phyloP scores from a whole-genome alignment of 2,888 invertebrate species.

The Andrena bicolor region DNA sequence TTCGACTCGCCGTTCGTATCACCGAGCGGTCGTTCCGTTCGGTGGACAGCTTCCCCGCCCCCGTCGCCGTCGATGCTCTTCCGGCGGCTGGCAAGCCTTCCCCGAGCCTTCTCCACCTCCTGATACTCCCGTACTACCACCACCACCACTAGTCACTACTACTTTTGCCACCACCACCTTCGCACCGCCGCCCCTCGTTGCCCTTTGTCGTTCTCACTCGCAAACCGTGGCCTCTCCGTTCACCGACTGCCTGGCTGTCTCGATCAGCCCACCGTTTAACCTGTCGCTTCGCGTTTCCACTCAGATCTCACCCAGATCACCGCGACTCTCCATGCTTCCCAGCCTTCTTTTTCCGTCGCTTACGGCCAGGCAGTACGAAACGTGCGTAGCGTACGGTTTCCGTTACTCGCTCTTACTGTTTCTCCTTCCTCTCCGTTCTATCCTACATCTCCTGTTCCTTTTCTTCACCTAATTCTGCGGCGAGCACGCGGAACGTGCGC shows the following conservation, averaged over 20 bases:
- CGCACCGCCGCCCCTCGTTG: background rate
- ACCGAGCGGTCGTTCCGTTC: constrained; percentile 78
- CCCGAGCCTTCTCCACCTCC: constrained; percentile 47
- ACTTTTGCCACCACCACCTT: constrained; percentile 7
- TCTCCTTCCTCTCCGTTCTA: background rate
- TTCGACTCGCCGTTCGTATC: constrained; percentile 73
- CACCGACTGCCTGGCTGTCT: background rate
- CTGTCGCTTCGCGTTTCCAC: background rate
- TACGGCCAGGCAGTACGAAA: background rate
- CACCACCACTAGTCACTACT: constrained; percentile 27
- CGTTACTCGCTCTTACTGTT: constrained; percentile 10
- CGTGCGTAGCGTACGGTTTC: background rate
- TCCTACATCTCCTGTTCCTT: constrained; percentile 15
- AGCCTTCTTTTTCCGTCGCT: no score
- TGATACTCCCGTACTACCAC: constrained; percentile 25
- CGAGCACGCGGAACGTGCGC: constrained; percentile 31
- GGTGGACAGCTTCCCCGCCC: constrained; percentile 80
- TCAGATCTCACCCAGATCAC: background rate
- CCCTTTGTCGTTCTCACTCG: constrained; percentile 16
- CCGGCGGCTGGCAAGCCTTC: constrained; percentile 54
- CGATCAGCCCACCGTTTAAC: constrained; percentile 4
- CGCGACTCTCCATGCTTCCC: background rate
- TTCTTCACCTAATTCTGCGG: constrained; percentile 13
- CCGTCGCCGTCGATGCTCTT: constrained; percentile 63
- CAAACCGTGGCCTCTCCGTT: constrained; percentile 9